phyloP scores from a whole-genome alignment of 2,113 vertebrate species.

The Lates calcarifer region DNA sequence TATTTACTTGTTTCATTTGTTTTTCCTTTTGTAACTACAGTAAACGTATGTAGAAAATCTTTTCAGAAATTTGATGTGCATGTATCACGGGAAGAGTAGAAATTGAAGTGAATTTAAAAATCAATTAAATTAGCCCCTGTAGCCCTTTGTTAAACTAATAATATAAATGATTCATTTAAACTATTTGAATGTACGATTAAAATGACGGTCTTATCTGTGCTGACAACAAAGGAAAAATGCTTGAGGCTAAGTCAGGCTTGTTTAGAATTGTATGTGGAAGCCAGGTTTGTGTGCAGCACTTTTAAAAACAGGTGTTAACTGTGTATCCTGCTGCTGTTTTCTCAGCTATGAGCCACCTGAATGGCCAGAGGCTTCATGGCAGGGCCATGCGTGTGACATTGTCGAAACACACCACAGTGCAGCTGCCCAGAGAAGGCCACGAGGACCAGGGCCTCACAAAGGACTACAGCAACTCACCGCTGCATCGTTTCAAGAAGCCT shows the following conservation, averaged over 20 bases:
- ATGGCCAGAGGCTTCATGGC: constrained; percentile 94
- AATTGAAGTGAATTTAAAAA: too few species aligned
- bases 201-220: not conserved
- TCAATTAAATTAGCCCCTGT: too few species aligned
- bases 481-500: constrained; percentile 98
- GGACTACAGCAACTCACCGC: constrained; percentile 92
- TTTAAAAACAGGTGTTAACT: not conserved
- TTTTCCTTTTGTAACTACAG: not conserved
- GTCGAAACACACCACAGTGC: constrained; percentile 96
- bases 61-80: not conserved
- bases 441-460: constrained; percentile 96
- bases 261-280: not conserved
- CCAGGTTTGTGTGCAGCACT: not conserved
- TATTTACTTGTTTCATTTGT: not conserved
- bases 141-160: too few species aligned
- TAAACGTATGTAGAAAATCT: not conserved
- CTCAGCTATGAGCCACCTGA: constrained; percentile 96
- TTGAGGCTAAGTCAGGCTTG: too few species aligned
- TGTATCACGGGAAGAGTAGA: not conserved
- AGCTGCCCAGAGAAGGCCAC: constrained; percentile 93
- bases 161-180: not conserved
- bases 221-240: not conserved
- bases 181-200: not conserved
- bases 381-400: constrained; percentile 92
- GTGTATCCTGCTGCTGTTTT: not conserved